Evolutionary conservation across 1,140 invertebrate genomes (phyloP), one percentile per base, ranked within the genome.

Genomic region (Popillia japonica): DNA sequence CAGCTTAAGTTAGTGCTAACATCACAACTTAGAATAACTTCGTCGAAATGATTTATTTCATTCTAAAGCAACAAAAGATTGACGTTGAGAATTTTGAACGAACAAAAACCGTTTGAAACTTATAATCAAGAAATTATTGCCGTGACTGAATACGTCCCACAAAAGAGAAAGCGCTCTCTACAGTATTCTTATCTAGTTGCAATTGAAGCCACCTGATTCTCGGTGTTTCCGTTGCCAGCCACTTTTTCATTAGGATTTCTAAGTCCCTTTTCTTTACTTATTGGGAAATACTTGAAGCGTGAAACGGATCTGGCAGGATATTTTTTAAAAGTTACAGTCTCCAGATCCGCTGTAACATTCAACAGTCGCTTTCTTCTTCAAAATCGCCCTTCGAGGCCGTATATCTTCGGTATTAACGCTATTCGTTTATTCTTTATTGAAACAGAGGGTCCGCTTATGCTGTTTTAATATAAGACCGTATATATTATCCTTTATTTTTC

Each of bases 271-370:
- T 77, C 76, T 81, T 68, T 68, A 76, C 75, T 80, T 80, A 81
- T 81, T 81, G 80, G 77, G 75, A 80, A 81, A 81, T 81, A 78
- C 77, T 81, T 81, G 77, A 78, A 81, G 80, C 80, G 80, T 78
- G 77, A 81, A 81, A 78, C 80, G 59, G 80, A 80, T 78, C 79
- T 77, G 77, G 75, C 77, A 78, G 77, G 79, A 68, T 76, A 78
- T 80, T 81, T 81, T 81, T 81, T 81, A 81, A 81, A 77, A 81
- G 80, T 81, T 81, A 81, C 80, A 81, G 77, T 80, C 68, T 81
- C 80, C 79, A 81, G 80, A 73, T 40, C 23, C 34, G 68, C 41
- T 77, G 77, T 80, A 80, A 81, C 79, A 81, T 79, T 81, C 80
- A 81, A 80, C 80, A 81, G 80, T 68, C 61, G 27, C 61, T 68